phyloP scores from a whole-genome alignment of 30 jellyfish, hydroid and myxozoan genomes.

The Rhopilema esculentum region DNA sequence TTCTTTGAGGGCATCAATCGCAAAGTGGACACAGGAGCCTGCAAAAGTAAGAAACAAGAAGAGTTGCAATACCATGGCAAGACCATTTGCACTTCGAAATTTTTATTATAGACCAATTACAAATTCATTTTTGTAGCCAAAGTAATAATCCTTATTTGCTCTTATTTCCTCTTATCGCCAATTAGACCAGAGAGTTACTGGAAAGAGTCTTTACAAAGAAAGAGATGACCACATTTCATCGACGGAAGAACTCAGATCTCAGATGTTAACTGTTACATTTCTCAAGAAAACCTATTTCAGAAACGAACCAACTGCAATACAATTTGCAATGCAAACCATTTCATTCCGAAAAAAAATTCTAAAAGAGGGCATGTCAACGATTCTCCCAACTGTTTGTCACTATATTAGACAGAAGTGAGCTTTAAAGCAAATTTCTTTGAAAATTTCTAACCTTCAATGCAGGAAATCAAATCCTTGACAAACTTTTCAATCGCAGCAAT shows the following conservation, averaged over 20 bases:
- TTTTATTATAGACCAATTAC: background rate
- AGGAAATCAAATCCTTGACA: constrained; percentile 76
- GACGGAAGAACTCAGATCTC: too few relatives aligned
- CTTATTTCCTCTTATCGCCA: too few relatives aligned
- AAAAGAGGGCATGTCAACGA: too few relatives aligned
- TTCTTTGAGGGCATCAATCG: constrained; percentile 82
- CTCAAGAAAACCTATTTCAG: too few relatives aligned
- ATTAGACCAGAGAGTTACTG: too few relatives aligned
- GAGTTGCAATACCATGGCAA: background rate
- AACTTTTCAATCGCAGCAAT: constrained; percentile 64
- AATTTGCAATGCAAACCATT: too few relatives aligned
- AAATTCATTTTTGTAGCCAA: background rate
- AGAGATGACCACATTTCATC: too few relatives aligned
- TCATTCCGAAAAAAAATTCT: too few relatives aligned
- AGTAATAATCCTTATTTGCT: too few relatives aligned
- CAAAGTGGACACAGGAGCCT: constrained; percentile 90
- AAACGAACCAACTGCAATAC: too few relatives aligned
- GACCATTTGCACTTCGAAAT: background rate
- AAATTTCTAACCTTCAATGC: constrained; percentile 62
- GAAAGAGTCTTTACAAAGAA: too few relatives aligned
- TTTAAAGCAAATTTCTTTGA: background rate
- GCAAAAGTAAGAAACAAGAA: background rate
- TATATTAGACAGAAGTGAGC: background rate
- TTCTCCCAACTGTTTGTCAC: background rate
- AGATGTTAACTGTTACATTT: too few relatives aligned